phyloP scores from a whole-genome alignment of 2,113 vertebrate genomes.

The Tyto alba region DNA sequence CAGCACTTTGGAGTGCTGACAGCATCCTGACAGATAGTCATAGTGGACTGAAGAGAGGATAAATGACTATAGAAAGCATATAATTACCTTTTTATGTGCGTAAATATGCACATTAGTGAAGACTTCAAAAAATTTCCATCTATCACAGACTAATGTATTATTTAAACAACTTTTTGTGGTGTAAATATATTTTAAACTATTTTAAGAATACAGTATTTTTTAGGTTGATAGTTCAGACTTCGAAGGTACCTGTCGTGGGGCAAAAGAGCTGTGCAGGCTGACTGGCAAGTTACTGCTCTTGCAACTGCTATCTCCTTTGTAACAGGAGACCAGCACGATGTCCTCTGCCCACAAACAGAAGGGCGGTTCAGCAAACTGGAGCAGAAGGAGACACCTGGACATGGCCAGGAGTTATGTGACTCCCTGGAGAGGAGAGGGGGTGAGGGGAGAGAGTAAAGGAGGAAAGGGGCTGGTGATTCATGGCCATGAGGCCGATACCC shows the following conservation, averaged over 20 bases:
- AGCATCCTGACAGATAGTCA: background rate
- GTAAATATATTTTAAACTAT: background rate
- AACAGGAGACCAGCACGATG: background rate
- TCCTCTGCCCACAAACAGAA: background rate
- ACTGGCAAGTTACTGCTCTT: background rate
- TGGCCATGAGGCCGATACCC: fast-evolving
- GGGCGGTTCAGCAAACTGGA: background rate
- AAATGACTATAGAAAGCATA: background rate
- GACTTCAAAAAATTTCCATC: background rate
- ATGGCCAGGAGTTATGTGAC: background rate
- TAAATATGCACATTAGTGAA: background rate
- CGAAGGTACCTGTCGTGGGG: background rate
- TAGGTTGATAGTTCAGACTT: background rate
- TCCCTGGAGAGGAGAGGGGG: background rate
- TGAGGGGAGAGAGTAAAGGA: background rate
- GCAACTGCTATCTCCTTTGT: background rate
- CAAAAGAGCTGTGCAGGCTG: background rate
- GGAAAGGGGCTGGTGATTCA: background rate
- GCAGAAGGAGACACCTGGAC: background rate
- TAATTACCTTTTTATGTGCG: background rate
- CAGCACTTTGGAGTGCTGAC: background rate
- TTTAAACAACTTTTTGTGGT: background rate
- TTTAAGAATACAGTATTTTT: background rate
- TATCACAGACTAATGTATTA: background rate
- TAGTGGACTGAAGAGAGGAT: background rate